These are phyloP conservation scores for Rhadinocentrus ornatus DNA, from an alignment of 2,797 vertebrate genomes.

Conservation along the genomic window DNA sequence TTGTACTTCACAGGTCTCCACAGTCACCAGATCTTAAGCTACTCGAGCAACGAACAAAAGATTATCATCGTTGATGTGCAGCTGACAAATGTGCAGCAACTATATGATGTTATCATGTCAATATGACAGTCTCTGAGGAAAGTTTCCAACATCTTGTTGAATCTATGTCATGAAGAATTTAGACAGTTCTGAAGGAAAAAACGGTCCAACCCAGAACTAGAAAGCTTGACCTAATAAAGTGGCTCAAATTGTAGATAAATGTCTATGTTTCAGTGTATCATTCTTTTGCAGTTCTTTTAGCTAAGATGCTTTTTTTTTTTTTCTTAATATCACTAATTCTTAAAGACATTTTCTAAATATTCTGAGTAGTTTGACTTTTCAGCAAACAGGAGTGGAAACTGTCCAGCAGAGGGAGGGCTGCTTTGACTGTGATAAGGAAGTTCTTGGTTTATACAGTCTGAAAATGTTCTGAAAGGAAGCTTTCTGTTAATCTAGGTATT, in stretches of 20 bases:
- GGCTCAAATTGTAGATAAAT: not conserved
- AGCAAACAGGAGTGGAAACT: not conserved
- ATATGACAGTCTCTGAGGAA: not conserved
- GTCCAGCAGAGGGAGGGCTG: constrained; percentile 56
- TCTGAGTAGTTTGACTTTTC: not conserved
- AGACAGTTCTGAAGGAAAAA: not conserved
- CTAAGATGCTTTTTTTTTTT: not conserved
- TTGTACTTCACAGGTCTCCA: no score
- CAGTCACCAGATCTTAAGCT: no score
- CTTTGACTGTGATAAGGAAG: not conserved
- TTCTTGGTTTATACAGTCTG: not conserved
- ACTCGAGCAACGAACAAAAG: no score
- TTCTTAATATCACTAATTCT: not conserved
- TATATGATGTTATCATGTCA: no score
- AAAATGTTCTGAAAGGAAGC: not conserved
- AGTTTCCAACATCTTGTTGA: not conserved
- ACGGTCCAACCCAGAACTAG: not conserved
- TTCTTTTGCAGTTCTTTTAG: not conserved
- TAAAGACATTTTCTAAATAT: not conserved
- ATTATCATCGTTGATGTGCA: no score
- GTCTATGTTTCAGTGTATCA: not conserved
- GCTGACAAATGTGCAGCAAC: no score
- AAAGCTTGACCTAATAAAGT: not conserved
- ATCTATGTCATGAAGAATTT: not conserved
- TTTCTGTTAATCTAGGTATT: no score